These are phyloP conservation scores for Clitarchus hookeri DNA, from an alignment of 2,888 invertebrate genomes.

Conservation along the genomic window DNA sequence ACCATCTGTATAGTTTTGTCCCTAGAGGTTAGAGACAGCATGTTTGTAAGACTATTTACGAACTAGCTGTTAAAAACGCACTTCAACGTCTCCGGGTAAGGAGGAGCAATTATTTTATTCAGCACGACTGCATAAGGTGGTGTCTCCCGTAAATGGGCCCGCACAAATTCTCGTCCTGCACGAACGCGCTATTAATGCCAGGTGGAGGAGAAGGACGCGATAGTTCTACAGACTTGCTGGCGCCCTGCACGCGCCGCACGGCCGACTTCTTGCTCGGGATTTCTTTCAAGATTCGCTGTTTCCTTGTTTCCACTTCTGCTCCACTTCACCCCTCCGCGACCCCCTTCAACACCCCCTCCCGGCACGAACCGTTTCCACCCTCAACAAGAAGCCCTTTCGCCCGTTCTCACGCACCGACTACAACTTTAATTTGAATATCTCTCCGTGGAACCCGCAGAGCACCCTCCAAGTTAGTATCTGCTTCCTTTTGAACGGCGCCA, in stretches of 20 bases:
- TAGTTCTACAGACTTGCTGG: not conserved
- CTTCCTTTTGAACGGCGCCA: not conserved
- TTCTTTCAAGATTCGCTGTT: not conserved
- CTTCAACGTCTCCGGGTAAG: too few species aligned
- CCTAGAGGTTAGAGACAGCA: too few species aligned
- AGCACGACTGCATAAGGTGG: too few species aligned
- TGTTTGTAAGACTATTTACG: too few species aligned
- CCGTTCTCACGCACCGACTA: not conserved
- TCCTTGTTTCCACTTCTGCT: not conserved
- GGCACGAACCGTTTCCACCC: not conserved
- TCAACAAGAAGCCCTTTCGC: not conserved
- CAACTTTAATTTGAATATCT: slow-evolving; percentile 14
- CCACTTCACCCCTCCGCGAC: not conserved
- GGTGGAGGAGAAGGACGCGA: not conserved
- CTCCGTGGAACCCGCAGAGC: not conserved
- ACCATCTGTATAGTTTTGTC: too few species aligned
- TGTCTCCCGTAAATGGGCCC: too few species aligned
- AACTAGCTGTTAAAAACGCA: too few species aligned
- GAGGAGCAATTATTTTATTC: too few species aligned
- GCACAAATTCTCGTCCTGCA: too few species aligned
- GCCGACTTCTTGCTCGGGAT: not conserved
- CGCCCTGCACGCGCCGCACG: not conserved
- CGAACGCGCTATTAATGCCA: not conserved
- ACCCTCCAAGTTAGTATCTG: slow-evolving; percentile 1
- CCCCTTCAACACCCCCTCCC: not conserved